Conservation (phyloP, 2,113 vertebrate species). For the Rhynchomys soricoides region DNA sequence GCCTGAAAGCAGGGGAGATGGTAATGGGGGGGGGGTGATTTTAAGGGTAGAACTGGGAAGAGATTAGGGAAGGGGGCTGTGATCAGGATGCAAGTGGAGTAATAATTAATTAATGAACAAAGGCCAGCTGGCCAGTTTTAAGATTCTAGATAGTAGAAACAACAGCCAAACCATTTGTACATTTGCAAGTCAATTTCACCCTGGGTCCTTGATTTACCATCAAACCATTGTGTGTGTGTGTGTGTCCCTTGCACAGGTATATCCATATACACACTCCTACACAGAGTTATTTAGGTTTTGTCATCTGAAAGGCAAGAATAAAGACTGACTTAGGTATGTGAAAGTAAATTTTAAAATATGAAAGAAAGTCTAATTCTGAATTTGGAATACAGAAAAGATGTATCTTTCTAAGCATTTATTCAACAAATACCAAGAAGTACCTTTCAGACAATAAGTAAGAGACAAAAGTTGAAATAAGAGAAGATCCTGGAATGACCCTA, state of each 20-base stretch:
- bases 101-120: too few relatives aligned
- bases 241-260: too few relatives aligned
- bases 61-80: too few relatives aligned
- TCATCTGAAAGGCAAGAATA: neutral
- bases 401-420: neutral
- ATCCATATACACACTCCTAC: neutral
- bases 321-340: neutral
- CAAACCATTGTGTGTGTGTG: neutral
- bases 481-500: neutral
- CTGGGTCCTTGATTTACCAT: neutral
- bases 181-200: neutral
- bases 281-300: neutral
- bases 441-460: neutral
- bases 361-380: neutral
- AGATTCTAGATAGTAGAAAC: neutral
- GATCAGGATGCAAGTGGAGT: too few relatives aligned
- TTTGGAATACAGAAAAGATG: neutral
- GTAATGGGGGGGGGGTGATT: too few relatives aligned
- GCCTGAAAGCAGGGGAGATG: too few relatives aligned
- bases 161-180: neutral
- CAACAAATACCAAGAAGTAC: neutral
- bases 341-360: neutral
- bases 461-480: neutral
- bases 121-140: neutral
- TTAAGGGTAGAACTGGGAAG: too few relatives aligned